Percentiles rank a stretch among this genome's conserved stretches.
phyloP scores from a whole-genome alignment of 1,140 invertebrate genomes.

The Tetramorium alpestre region DNA sequence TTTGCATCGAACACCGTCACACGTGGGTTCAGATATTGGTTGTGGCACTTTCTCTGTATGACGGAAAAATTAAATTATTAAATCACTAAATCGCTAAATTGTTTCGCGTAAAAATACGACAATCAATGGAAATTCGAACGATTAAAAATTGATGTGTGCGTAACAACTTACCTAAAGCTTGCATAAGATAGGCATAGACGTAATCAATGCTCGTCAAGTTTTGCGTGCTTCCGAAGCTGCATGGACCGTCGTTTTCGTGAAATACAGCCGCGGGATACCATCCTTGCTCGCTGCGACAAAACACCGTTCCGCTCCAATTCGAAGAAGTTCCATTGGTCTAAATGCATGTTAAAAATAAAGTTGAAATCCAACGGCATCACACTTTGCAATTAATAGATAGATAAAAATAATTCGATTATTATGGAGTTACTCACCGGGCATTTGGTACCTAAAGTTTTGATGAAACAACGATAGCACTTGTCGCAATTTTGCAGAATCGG shows the following conservation, averaged over 20 bases:
- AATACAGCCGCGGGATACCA: constrained; percentile 89
- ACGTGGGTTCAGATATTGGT: constrained; percentile 77
- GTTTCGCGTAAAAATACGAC: not conserved
- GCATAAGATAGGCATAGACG: constrained; percentile 83
- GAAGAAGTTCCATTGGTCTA: constrained; percentile 57
- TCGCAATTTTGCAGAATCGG: constrained; percentile 84
- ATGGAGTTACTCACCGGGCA: constrained; percentile 80
- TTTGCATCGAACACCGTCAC: constrained; percentile 88
- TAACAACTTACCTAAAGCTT: constrained; percentile 80
- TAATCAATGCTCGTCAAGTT: constrained; percentile 85
- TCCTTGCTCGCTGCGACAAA: constrained; percentile 86
- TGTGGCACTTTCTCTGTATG: constrained; percentile 9
- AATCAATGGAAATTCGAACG: not conserved
- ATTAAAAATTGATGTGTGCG: not conserved
- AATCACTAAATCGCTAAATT: not conserved
- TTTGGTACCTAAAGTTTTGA: constrained; percentile 70
- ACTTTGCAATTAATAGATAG: not conserved
- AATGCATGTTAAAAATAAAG: not conserved
- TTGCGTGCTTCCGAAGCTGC: constrained; percentile 83
- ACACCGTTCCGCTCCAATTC: constrained; percentile 87
- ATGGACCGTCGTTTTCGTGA: constrained; percentile 84
- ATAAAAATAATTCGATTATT: not conserved
- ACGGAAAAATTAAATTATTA: constrained; percentile 15
- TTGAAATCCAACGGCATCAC: constrained; percentile 2
- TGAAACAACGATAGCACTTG: constrained; percentile 86